These are phyloP conservation scores for Alloscopus bannaensis DNA, from an alignment of 2,888 invertebrate genomes.

Conservation along the genomic window DNA sequence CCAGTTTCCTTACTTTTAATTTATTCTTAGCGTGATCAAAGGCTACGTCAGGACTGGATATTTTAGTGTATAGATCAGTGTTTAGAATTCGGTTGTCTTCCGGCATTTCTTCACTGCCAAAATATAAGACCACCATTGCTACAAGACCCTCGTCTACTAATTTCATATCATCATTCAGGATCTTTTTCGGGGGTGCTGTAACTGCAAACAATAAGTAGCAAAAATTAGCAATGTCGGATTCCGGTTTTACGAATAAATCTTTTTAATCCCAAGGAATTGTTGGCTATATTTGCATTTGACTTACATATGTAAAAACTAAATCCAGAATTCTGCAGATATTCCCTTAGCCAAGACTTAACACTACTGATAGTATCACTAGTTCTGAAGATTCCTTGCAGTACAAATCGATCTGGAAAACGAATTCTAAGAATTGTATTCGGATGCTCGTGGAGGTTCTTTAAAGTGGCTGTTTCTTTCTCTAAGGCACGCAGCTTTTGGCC, in stretches of 20 bases:
- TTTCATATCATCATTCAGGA: conserved; percentile 80
- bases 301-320: conserved; percentile 88
- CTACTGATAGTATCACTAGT: conserved; percentile 85
- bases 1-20: conserved; percentile 45
- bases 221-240: too few relatives aligned
- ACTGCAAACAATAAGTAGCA: conserved; percentile 80
- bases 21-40: conserved; percentile 54
- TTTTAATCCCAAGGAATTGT: too few relatives aligned
- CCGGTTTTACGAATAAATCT: too few relatives aligned
- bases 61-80: conserved; percentile 46
- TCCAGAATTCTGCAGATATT: conserved; percentile 82
- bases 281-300: too few relatives aligned
- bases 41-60: conserved; percentile 59
- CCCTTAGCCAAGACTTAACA: conserved; percentile 85
- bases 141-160: conserved; percentile 85
- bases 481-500: conserved; percentile 81
- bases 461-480: conserved; percentile 75
- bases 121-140: conserved; percentile 86
- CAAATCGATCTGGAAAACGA: conserved; percentile 89
- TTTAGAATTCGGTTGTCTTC: conserved; percentile 27
- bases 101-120: conserved; percentile 76
- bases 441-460: conserved; percentile 64
- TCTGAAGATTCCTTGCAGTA: conserved; percentile 90
- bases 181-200: conserved; percentile 87
- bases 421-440: conserved; percentile 84